Evolutionary conservation across 53 echinoderm and acorn worm species (phyloP).

Genomic region (Apostichopus leukothele): DNA sequence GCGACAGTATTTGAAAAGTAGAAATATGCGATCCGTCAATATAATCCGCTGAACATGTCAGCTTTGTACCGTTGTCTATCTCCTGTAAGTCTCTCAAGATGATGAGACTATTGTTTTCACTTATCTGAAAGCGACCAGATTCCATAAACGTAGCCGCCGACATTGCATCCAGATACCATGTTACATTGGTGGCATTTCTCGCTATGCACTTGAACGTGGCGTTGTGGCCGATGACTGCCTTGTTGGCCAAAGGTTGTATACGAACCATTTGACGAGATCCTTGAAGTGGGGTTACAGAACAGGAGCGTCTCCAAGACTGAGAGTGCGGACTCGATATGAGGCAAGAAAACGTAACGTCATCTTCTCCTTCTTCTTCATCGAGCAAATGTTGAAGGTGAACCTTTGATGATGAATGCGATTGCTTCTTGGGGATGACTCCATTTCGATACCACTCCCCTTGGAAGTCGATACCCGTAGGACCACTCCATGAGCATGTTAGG

Average conservation of each 20-base stretch:
- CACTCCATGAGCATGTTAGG: conserved; percentile 12
- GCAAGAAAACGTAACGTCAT: background rate
- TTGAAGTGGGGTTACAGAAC: conserved; percentile 13
- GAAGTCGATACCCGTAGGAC: background rate
- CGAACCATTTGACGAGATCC: background rate
- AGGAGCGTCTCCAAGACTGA: conserved; percentile 4
- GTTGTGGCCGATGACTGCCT: background rate
- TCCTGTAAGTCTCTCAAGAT: background rate
- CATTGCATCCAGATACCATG: conserved; percentile 11
- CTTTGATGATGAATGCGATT: background rate
- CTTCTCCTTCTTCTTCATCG: background rate
- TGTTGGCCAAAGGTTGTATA: background rate
- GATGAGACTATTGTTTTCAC: background rate
- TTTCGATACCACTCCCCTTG: conserved; percentile 15
- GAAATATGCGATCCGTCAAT: background rate
- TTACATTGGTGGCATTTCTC: background rate
- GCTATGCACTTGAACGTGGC: background rate
- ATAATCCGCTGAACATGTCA: background rate
- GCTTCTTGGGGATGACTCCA: background rate
- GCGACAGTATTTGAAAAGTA: background rate
- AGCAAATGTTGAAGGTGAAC: background rate
- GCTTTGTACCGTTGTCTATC: conserved; percentile 13
- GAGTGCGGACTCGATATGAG: conserved; percentile 30
- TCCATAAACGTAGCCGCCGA: background rate
- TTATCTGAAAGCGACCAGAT: conserved; percentile 19